A percentile compares a stretch with the other conserved stretches of the same genome.
Evolutionary conservation across 1,140 invertebrate genomes (phyloP).

Genomic region (Parasteatoda tepidariorum): DNA sequence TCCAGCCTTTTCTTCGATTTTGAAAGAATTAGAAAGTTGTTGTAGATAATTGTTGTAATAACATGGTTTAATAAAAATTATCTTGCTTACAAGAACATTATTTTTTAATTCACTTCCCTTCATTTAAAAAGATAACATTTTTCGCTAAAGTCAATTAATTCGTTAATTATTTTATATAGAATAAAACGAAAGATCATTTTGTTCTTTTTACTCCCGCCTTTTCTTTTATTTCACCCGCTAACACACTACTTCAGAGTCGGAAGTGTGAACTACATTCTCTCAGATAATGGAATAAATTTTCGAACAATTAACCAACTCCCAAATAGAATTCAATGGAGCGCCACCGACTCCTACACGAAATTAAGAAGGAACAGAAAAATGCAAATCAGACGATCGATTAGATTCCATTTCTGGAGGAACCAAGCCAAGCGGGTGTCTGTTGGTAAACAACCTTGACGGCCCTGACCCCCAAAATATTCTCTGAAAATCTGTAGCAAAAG

Average conservation of each 20-base stretch:
- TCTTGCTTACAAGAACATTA: too few relatives aligned
- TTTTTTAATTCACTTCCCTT: too few relatives aligned
- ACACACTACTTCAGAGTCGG: background rate
- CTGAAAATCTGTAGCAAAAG: background rate
- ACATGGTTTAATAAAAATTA: too few relatives aligned
- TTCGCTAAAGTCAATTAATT: too few relatives aligned
- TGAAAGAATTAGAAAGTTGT: too few relatives aligned
- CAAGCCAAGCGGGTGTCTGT: conserved; percentile 9
- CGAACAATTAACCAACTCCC: background rate
- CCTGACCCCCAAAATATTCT: conserved; percentile 32
- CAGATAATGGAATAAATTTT: background rate
- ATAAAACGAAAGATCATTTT: too few relatives aligned
- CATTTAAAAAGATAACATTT: too few relatives aligned
- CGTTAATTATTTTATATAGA: too few relatives aligned
- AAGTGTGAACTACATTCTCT: conserved; percentile 2
- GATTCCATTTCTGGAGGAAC: conserved; percentile 8
- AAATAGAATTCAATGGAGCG: conserved; percentile 20
- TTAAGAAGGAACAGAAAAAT: background rate
- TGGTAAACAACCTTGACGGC: conserved; percentile 51
- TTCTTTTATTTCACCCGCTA: background rate
- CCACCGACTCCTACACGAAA: conserved; percentile 4
- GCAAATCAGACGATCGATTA: background rate
- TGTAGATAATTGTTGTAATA: too few relatives aligned
- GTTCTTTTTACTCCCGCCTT: too few relatives aligned
- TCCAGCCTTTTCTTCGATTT: too few relatives aligned